A percentile compares a stretch with the other conserved stretches of the same genome.
Conservation (phyloP, 2,113 vertebrate species). For the Emydocephalus ijimae region DNA sequence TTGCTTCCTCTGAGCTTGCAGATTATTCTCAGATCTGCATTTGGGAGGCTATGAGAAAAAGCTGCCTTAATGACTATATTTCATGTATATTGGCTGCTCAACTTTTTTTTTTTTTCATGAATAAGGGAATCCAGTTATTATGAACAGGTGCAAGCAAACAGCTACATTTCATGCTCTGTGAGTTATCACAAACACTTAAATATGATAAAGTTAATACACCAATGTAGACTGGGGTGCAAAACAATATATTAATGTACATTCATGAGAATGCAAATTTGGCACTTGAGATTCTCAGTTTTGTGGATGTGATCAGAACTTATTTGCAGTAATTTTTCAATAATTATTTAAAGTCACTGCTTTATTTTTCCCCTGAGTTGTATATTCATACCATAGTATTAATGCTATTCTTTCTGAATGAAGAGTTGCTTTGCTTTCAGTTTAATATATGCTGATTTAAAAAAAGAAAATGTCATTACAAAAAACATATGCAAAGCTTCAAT, state of each 20-base stretch:
- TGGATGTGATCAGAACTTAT: constrained; percentile 51
- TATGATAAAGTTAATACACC: constrained; percentile 51
- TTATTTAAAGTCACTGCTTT: constrained; percentile 54
- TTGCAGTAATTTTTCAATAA: constrained; percentile 59
- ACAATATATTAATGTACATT: constrained; percentile 52
- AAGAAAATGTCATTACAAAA: neutral
- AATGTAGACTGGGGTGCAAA: constrained; percentile 46
- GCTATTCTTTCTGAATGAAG: constrained; percentile 12
- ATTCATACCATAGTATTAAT: neutral
- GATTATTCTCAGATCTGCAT: constrained; percentile 10
- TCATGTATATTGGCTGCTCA: constrained; percentile 26
- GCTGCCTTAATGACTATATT: constrained; percentile 20
- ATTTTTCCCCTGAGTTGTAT: constrained; percentile 42
- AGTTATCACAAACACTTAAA: constrained; percentile 53
- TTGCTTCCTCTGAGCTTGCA: constrained; percentile 12
- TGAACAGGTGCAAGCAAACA: constrained; percentile 57
- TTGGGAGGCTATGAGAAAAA: constrained; percentile 19
- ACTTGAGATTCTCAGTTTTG: constrained; percentile 27
- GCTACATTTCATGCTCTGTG: constrained; percentile 54
- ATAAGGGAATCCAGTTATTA: constrained; percentile 52
- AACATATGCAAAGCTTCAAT: neutral
- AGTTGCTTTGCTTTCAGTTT: neutral
- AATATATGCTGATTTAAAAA: neutral
- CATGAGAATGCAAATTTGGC: constrained; percentile 57
- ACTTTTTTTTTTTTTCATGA: constrained; percentile 28